Base-by-base conservation (phyloP, 2,113 vertebrate species). In the Bos javanicus region DNA sequence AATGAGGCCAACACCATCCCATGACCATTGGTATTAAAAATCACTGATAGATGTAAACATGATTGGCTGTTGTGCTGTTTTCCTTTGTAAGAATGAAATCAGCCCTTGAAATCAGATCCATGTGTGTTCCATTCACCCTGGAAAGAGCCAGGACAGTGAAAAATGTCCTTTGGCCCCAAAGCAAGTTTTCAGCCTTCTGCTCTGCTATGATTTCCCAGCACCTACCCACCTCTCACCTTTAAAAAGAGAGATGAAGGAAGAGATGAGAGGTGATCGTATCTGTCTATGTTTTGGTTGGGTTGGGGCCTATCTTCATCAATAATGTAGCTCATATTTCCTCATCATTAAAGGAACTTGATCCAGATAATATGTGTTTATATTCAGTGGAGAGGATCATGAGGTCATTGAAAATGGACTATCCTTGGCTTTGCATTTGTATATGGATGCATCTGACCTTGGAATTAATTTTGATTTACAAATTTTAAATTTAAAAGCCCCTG, bases 31-130 rank as follows among this genome's bases (percentile, higher is more conserved):
- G 26, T 83, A 94, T 95, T 95, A 89, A 80, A 97, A 93, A 33
- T 59, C 74, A 54, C 3, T 91, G 96, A 91, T 82, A 76, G 89
- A 97, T 23, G 1, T 15, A 60, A 57, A 36, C 67, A 33, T 91
- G 91, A 96, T 96, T 57, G 46, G 30, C 87, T 86, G n/a, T 50
- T 85, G 87, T 82, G 74, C 17, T 39, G 23, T 86, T 93, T 89
- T 46, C 57, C 46, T 46, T 81, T 46, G n/a, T 94, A 59, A 87
- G 57, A 83, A 71, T 80, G 28, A 91, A 97, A 74, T 54, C 46
- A 80, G 6, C 11, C 23, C 80, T 84, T 94, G 89, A 87, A 97
- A 93, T 90, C 17, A 67, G 59, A 97, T 71, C n/a, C 26, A 13
- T 7, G 2, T 89, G 87, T 83, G 30, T 60, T 81, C 43, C 16